phyloP scores from a whole-genome alignment of 2,888 invertebrate species.

The Amiota minor region DNA sequence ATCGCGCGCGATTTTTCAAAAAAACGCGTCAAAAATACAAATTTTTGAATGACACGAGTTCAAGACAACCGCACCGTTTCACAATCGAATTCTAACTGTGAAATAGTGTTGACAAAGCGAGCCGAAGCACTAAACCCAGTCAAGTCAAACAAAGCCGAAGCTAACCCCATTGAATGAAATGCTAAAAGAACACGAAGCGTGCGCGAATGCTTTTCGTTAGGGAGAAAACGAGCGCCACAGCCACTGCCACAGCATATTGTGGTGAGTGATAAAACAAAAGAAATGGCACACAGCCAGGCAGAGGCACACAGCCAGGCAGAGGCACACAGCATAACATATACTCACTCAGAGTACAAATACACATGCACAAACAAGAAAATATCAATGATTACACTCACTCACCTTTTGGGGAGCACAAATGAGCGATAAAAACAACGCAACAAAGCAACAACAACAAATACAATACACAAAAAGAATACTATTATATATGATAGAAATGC shows the following conservation, averaged over 20 bases:
- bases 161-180: conserved; percentile 45
- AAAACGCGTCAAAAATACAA: conserved; percentile 32
- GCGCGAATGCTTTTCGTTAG: conserved; percentile 13
- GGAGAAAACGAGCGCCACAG: background rate
- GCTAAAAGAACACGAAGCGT: conserved; percentile 56
- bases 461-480: background rate
- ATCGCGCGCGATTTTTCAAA: conserved; percentile 43
- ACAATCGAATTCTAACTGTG: conserved; percentile 70
- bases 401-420: no score
- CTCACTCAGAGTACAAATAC: background rate
- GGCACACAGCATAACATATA: background rate
- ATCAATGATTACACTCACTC: background rate
- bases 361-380: background rate
- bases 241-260: background rate
- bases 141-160: conserved; percentile 14
- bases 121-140: conserved; percentile 41
- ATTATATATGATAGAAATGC: background rate
- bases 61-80: conserved; percentile 61
- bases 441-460: no score
- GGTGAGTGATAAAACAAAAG: background rate
- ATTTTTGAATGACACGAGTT: conserved; percentile 10
- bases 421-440: no score
- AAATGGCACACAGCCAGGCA: background rate
- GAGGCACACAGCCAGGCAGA: background rate
- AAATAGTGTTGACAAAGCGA: conserved; percentile 24